phyloP scores from a whole-genome alignment of 1,140 invertebrate species.

The Drosophila neocordata region DNA sequence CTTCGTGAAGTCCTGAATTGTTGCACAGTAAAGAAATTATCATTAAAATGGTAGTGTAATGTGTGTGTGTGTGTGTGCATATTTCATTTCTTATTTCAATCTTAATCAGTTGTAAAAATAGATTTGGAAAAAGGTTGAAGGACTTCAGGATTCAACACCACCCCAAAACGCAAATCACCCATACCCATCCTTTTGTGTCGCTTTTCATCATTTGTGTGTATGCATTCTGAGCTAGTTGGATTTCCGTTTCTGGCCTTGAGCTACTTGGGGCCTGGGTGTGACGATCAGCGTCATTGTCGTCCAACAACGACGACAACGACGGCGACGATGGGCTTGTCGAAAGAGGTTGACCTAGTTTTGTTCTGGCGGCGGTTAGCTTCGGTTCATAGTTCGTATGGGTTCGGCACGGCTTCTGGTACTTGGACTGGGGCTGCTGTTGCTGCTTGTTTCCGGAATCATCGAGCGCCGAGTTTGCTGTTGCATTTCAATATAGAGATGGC shows the following conservation, averaged over 20 bases:
- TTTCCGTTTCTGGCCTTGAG: conserved; percentile 67
- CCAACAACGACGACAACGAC: conserved; percentile 14
- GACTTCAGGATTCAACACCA: conserved; percentile 22
- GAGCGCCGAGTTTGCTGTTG: not conserved
- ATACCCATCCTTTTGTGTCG: not conserved
- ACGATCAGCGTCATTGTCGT: conserved; percentile 75
- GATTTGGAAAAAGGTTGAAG: conserved; percentile 44
- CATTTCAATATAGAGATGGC: not conserved
- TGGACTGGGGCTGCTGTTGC: conserved; percentile 1
- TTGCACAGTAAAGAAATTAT: not conserved
- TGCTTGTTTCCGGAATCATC: conserved; percentile 61
- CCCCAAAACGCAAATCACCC: not conserved
- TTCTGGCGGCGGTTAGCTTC: conserved; percentile 34
- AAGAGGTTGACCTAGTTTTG: conserved; percentile 72
- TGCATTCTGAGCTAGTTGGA: conserved; percentile 36
- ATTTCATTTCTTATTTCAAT: conserved; percentile 12
- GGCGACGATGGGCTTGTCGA: conserved; percentile 54
- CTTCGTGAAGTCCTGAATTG: not conserved
- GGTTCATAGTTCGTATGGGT: conserved; percentile 29
- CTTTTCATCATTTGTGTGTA: conserved; percentile 29
- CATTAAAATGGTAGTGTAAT: not conserved
- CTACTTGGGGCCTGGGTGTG: conserved; percentile 69
- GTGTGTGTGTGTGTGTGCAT: conserved; percentile 2
- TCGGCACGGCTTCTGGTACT: not conserved
- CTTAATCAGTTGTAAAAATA: conserved; percentile 11